Evolutionary conservation across 2,888 invertebrate genomes (phyloP), one percentile per base, ranked within the genome.

Genomic region (Lepeophtheirus nordmannii): DNA sequence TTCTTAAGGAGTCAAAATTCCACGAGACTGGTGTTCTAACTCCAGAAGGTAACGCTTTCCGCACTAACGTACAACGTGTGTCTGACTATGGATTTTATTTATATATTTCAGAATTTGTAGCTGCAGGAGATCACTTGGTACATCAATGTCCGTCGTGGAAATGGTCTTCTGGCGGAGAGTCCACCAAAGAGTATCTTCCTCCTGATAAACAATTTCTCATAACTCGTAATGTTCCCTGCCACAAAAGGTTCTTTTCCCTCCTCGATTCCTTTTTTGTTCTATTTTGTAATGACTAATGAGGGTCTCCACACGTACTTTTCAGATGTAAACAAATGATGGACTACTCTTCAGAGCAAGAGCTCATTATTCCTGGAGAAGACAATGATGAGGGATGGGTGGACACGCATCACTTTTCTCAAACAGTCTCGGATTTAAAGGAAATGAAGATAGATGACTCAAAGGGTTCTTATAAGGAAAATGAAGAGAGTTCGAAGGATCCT

Each of bases 91-190:
- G 11, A n/a, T 14, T 14, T 30, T 30, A 30, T 30, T 30, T 7
- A 5, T 30, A 7, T 30, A 30, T 30, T 30, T 30, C 30, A 56
- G 98, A 97, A 79, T 99, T 97, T 81, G 90, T 98, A 5, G 91
- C 88, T 5, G 97, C 98, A 22, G 98, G 98, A 1, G 97, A 98
- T 74, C 97, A 98, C 77, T 78, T 99, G 67, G 96, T 97, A 0
- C 96, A 98, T 77, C 96, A 97, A 74, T 99, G 97, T 74, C 97
- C 98, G 0, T 97, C 98, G 0, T 99, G 98, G 98, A 90, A 93
- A 74, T 99, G 98, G 98, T 86, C 89, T 0, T 80, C 82, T 70
- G 96, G 94, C 0, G 96, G 97, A 75, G 88, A 90, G 70, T 80
- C 85, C n/a, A 88, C 83, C 37, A 89, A 92, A 73, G 78, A 41